Evolutionary conservation across 64 coral and sea anemone genomes (phyloP).

Genomic region (Trachythela sp.): DNA sequence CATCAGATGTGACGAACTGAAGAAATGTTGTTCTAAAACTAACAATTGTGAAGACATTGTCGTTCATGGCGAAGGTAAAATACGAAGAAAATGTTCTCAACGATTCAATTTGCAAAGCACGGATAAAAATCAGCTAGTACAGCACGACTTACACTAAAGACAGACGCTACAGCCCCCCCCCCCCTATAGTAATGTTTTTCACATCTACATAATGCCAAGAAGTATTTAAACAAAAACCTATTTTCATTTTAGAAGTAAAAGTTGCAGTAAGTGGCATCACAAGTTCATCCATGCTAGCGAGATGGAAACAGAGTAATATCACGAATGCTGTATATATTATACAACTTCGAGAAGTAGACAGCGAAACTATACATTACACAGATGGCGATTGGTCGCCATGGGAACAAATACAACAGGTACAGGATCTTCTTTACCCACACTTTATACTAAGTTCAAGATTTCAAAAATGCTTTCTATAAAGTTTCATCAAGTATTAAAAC

Average conservation of each 20-base stretch:
- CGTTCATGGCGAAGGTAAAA: not conserved
- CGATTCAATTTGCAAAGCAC: not conserved
- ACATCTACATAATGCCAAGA: too few relatives aligned
- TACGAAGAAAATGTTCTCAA: not conserved
- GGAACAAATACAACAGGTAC: slow-evolving; percentile 6
- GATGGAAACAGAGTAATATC: not conserved
- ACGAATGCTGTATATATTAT: not conserved
- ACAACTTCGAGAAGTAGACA: not conserved
- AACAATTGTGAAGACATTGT: not conserved
- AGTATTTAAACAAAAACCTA: not conserved
- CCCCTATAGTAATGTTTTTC: too few relatives aligned
- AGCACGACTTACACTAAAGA: too few relatives aligned
- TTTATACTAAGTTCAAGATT: too few relatives aligned
- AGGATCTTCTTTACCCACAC: not conserved
- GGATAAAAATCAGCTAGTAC: too few relatives aligned
- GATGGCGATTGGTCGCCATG: not conserved
- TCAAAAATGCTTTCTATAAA: too few relatives aligned
- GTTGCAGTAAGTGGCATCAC: not conserved
- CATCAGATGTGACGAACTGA: not conserved
- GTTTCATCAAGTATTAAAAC: too few relatives aligned
- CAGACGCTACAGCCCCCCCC: too few relatives aligned
- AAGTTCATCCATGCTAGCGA: not conserved
- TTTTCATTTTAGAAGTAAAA: not conserved
- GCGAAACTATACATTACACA: not conserved
- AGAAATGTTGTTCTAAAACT: not conserved